Evolutionary conservation across 2,797 vertebrate genomes (phyloP), one percentile per base, ranked within the genome.

Genomic region (Gorsachius magnificus): DNA sequence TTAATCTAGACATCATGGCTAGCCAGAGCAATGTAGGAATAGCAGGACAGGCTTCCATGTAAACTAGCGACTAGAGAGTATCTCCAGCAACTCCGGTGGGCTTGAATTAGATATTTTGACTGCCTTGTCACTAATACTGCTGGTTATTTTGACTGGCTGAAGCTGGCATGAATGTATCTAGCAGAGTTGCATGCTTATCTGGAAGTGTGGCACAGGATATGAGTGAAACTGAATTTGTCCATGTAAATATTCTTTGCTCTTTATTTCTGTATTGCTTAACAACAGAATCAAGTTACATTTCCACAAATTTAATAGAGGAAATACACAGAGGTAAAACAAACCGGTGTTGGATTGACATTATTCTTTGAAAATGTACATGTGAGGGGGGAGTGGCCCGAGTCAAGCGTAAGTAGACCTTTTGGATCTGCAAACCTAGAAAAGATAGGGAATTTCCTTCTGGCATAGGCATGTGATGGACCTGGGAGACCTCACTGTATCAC

Each of bases 1-100:
- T 93, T 95, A 81, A 88, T 91, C 72, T 48, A 63, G 87, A 83
- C 50, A 68, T 78, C 45, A 24, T 63, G 53, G 45, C 64, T 71
- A 75, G 61, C 50, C 20, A 36, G 69, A 78, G 33, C 29, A 63
- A 12, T 29, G 21, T 26, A 75, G 78, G 70, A 76, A 58, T 26
- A 78, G 45, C 54, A 86, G 72, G 21, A 72, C 43, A 76, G 46
- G 38, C 19, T 58, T 71, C 46, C 72, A 25, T 15, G 38, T 69
- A 21, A 72, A 12, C 22, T 22, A 5, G 70, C 45, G 64, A 46
- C 58, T 68, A 57, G 11, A 64, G 41, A 24, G 22, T 79, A 50
- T 36, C 58, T 94, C 41, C 53, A 58, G 66, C 58, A 83, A 4
- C 54, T 45, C 60, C 68, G 87, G 45, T 87, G 87, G 82, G 72